Evolutionary conservation across 2,113 vertebrate species (phyloP), one percentile per base, ranked within the genome.

Genomic region (Motacilla alba): DNA sequence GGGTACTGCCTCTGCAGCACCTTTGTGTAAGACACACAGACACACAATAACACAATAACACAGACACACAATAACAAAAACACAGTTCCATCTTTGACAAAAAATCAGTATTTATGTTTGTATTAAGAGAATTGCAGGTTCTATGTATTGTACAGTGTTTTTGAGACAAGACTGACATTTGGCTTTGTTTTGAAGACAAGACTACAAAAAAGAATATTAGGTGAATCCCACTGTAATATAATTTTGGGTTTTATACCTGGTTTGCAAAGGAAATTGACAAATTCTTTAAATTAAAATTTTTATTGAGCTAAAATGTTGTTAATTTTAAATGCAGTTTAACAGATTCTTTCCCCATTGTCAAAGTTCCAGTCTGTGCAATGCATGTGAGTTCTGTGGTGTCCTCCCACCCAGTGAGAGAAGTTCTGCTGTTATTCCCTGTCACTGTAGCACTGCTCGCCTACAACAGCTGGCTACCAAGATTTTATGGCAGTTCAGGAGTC

Each of bases 301-400:
- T 97, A 96, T 96, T 97, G 53, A 30, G 46, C 20, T 72, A 44
- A 64, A 76, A 22, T 0, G 0, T 3, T 31, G 9, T 24, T 41
- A 4, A 30, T 35, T 75, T 37, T 44, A n/a, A 28, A 49, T 24
- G 28, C 20, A 53, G 13, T 67, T 72, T 8, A 83, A 63, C 30
- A 87, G 18, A 46, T 52, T 30, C 6, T 30, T 73, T 49, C 17
- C 28, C 39, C 22, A 7, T 72, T 52, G 49, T 14, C 11, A 26
- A 15, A 59, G 23, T 10, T 37, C 10, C 66, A 26, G 5, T 27
- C 33, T 35, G 7, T 30, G 76, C 43, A 81, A n/a, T 3, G 2
- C 37, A n/a, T 0, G 1, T 3, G 1, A 14, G 2, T 10, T 31
- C 20, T 21, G 8, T 3, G 9, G 9, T 30, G 31, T 9, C 31